phyloP scores from a whole-genome alignment of 2,888 invertebrate species.

The Eudemis profundana region DNA sequence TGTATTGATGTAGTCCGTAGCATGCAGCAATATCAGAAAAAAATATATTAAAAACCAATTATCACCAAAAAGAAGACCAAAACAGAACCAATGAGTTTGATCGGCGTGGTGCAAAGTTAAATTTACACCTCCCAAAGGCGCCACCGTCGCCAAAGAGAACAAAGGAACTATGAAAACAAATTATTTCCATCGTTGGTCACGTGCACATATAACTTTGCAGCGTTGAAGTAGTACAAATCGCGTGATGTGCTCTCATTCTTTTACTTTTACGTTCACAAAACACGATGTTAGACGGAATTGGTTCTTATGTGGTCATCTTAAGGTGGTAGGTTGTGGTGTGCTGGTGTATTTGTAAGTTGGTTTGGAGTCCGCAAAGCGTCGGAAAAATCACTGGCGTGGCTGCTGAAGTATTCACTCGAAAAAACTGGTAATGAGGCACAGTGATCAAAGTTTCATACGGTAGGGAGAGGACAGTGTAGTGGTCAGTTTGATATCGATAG shows the following conservation, averaged over 20 bases:
- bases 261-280: not conserved
- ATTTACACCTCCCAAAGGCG: not conserved
- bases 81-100: conserved; percentile 20
- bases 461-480: conserved; percentile 51
- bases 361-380: conserved; percentile 47
- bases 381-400: conserved; percentile 67
- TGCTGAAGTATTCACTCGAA: conserved; percentile 74
- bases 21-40: not conserved
- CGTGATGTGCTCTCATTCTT: conserved; percentile 29
- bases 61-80: conserved; percentile 8
- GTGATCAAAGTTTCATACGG: conserved; percentile 69
- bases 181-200: conserved; percentile 15
- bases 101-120: conserved; percentile 8
- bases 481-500: conserved; percentile 45
- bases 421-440: conserved; percentile 74
- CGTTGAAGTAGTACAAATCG: conserved; percentile 28
- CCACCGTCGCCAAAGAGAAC: not conserved
- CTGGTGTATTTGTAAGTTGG: conserved; percentile 1
- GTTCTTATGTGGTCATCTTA: conserved; percentile 1
- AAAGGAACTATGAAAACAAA: conserved; percentile 5
- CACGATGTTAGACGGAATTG: not conserved
- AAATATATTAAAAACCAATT: conserved; percentile 20
- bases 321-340: not conserved
- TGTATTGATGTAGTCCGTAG: too few species aligned
- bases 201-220: conserved; percentile 20